Evolutionary conservation across 1,140 invertebrate genomes (phyloP).

Genomic region (Acromyrmex charruanus): DNA sequence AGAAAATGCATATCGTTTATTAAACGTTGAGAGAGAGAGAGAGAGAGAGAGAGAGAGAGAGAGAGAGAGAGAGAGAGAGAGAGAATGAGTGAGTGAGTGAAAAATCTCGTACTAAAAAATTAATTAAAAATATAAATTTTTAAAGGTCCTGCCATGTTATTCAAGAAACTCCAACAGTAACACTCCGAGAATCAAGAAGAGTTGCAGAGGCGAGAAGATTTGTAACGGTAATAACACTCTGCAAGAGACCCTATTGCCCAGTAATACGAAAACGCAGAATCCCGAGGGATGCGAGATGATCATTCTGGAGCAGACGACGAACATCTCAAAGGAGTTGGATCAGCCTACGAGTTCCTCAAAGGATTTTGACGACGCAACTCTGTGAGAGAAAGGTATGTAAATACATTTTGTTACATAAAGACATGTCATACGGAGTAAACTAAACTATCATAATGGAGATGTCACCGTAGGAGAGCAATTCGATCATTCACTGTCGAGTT

Average conservation of each 20-base stretch:
- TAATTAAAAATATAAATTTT: constrained; percentile 38
- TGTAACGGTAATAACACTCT: constrained; percentile 92
- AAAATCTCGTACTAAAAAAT: neutral
- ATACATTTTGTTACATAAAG: constrained; percentile 29
- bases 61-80: no score
- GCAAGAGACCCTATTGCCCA: constrained; percentile 89
- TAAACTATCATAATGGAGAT: constrained; percentile 3
- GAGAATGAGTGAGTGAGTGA: no score
- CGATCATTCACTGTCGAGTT: constrained; percentile 7
- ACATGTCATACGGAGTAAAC: neutral
- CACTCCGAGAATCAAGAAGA: constrained; percentile 71
- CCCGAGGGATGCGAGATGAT: constrained; percentile 79
- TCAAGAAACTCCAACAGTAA: constrained; percentile 58
- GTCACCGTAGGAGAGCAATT: neutral
- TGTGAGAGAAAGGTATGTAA: constrained; percentile 43
- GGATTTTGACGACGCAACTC: constrained; percentile 67
- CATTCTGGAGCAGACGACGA: constrained; percentile 76
- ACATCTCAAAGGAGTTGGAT: constrained; percentile 70
- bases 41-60: no score
- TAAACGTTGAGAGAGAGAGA: neutral
- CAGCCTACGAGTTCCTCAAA: constrained; percentile 56
- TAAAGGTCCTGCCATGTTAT: constrained; percentile 92
- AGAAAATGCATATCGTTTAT: neutral
- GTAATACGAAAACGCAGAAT: constrained; percentile 75
- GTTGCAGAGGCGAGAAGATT: constrained; percentile 88